These are phyloP conservation scores for Carposina sasakii DNA, from an alignment of 1,140 invertebrate genomes.

Conservation along the genomic window DNA sequence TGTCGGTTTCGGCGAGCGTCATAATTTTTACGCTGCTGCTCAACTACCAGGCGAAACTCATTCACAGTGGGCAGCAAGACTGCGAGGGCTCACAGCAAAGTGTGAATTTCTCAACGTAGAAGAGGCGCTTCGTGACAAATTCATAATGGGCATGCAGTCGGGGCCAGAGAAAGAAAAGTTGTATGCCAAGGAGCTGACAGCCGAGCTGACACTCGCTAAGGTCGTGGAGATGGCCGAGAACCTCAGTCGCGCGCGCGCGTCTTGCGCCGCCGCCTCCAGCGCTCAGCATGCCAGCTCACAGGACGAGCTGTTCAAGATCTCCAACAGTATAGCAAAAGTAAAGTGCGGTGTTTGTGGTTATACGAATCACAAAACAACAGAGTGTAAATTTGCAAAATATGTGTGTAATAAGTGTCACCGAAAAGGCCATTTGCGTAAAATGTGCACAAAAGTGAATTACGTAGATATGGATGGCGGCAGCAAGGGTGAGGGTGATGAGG, in stretches of 20 bases:
- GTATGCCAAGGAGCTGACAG: not conserved
- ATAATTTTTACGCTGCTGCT: no score
- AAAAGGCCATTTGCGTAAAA: not conserved
- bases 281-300: not conserved
- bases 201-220: not conserved
- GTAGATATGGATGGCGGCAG: not conserved
- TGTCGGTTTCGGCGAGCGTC: no score
- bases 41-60: not conserved
- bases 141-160: not conserved
- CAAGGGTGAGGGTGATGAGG: not conserved
- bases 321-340: not conserved
- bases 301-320: not conserved
- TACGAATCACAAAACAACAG: not conserved
- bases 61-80: not conserved
- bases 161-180: not conserved
- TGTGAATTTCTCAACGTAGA: not conserved
- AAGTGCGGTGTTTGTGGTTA: not conserved
- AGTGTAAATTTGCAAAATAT: not conserved
- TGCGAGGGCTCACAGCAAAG: not conserved
- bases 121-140: not conserved
- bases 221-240: not conserved
- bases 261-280: not conserved
- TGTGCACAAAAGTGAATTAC: not conserved
- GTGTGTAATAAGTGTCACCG: not conserved
- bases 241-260: not conserved